These are phyloP conservation scores for Ephialtes manifestator DNA, from an alignment of 2,888 invertebrate species.

Conservation along the genomic window DNA sequence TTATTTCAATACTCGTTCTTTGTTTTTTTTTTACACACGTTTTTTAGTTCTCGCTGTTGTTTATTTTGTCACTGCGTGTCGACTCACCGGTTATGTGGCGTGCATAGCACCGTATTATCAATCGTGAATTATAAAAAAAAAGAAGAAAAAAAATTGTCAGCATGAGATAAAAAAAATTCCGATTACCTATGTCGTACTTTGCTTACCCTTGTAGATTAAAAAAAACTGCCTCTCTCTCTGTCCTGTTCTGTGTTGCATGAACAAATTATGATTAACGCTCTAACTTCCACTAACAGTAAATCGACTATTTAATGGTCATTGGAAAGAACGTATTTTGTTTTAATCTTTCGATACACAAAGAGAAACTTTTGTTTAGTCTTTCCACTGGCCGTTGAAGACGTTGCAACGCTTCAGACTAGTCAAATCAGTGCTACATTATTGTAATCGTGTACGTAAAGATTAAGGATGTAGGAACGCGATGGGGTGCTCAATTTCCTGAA, in stretches of 20 bases:
- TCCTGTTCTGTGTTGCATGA: conserved; percentile 81
- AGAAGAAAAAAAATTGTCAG: conserved; percentile 18
- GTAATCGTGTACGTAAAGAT: neutral
- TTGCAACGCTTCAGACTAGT: neutral
- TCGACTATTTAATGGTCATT: conserved; percentile 27
- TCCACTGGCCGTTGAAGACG: conserved; percentile 17
- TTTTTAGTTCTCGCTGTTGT: conserved; percentile 49
- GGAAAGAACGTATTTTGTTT: neutral
- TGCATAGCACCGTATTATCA: conserved; percentile 20
- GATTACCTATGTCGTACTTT: conserved; percentile 56
- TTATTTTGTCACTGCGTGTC: conserved; percentile 47
- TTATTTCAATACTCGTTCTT: conserved; percentile 81
- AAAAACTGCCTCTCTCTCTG: conserved; percentile 58
- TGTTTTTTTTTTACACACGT: conserved; percentile 61
- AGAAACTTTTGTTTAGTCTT: neutral
- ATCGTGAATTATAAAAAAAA: conserved; percentile 5
- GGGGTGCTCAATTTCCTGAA: no score
- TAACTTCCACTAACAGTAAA: conserved; percentile 80
- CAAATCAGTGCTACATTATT: neutral
- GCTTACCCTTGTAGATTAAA: conserved; percentile 50
- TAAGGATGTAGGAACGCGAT: no score
- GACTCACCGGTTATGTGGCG: conserved; percentile 64
- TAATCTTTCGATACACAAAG: neutral
- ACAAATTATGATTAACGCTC: conserved; percentile 79
- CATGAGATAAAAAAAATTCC: conserved; percentile 25